Evolutionary conservation across 2,113 vertebrate genomes (phyloP).

Genomic region (Gymnorhina tibicen): DNA sequence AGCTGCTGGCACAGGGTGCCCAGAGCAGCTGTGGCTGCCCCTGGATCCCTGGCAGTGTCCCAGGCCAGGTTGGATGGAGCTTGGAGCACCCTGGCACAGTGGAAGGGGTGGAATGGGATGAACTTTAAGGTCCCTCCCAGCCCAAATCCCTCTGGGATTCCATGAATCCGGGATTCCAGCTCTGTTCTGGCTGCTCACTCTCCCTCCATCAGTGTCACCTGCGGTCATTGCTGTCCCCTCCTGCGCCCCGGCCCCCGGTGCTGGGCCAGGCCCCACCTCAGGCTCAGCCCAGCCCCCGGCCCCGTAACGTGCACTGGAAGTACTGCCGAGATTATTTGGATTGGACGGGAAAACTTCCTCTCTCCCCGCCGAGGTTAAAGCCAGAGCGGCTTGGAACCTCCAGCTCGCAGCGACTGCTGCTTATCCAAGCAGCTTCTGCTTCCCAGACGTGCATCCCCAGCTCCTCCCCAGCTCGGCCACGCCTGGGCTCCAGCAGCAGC

Average conservation of each 20-base stretch:
- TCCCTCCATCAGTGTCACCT: background rate
- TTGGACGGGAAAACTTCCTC: background rate
- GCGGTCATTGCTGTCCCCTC: background rate
- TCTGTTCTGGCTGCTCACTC: background rate
- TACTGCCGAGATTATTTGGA: background rate
- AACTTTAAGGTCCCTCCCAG: background rate
- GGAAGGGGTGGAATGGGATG: background rate
- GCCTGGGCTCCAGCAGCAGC: conserved; percentile 10
- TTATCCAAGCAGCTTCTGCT: conserved; percentile 7
- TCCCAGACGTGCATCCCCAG: background rate
- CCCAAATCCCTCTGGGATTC: background rate
- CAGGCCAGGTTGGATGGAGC: accelerated
- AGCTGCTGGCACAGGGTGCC: background rate
- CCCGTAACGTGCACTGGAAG: background rate
- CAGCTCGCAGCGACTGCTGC: background rate
- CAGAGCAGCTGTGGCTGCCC: background rate
- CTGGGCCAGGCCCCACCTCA: background rate
- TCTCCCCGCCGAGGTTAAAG: background rate
- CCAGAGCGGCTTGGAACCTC: background rate
- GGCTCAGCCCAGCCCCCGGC: background rate
- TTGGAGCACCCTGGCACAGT: background rate
- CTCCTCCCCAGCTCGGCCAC: background rate
- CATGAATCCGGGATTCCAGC: no score
- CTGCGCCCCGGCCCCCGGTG: background rate
- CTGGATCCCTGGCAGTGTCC: background rate